Evolutionary conservation across 2,113 vertebrate genomes (phyloP), one percentile per base, ranked within the genome.

Genomic region (Scomber japonicus): DNA sequence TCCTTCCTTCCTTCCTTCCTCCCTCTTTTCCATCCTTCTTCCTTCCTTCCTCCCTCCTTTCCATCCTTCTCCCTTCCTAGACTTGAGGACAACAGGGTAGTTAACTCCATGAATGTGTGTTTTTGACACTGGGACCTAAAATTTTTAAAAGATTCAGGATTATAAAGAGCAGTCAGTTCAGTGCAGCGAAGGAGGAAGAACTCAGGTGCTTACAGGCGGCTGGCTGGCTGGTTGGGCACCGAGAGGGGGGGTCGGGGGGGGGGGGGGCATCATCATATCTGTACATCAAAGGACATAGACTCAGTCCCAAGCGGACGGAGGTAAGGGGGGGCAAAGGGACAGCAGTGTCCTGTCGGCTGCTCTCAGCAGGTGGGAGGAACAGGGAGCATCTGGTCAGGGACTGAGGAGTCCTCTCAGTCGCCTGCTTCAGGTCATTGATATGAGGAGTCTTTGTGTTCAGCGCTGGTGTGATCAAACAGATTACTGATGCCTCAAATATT

Each of bases 261-360:
- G n/a, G n/a, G n/a, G n/a, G n/a, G n/a, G n/a, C n/a, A n/a, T n/a
- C 2, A 11, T 50, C 70, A 64, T 56, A 63, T 61, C 66, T 56
- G 50, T 7, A 73, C 48, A 89, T 89, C 81, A 89, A 86, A 89
- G 76, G 27, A 57, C 17, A 31, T 17, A 11, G 19, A 51, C 51
- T 71, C 4, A 50, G 65, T 71, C 65, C 45, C 49, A 35, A 69
- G 49, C 16, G 2, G 45, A 30, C 50, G 67, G 75, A 50, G 40
- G 19, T 59, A 15, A 16, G 35, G 40, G 46, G 21, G 40, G 48
- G 11, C 40, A 10, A 19, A 66, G 75, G 48, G 71, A 54, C 69
- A 27, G 55, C 75, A 14, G 65, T 16, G 71, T 72, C 74, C 75
- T 16, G 15, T 68, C 13, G 19, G 31, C 55, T 75, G 49, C 74